Conservation (phyloP, 2,888 invertebrate genomes). For the Scaptomyza polygonia region DNA sequence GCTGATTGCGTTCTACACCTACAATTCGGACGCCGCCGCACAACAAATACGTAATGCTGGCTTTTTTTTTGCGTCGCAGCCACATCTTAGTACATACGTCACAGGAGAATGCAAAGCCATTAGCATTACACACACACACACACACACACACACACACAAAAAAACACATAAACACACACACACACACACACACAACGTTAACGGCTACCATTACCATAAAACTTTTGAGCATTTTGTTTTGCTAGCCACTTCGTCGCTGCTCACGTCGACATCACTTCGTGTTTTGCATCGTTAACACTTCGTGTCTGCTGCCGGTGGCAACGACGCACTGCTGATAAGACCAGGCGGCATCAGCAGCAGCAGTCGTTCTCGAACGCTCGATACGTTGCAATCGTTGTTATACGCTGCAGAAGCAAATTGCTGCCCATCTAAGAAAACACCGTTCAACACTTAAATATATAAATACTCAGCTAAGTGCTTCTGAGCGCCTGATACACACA, state of each 20-base stretch:
- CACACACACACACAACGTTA: slow-evolving; percentile 3
- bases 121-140: slow-evolving; percentile 17
- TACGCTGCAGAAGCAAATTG: slow-evolving; percentile 12
- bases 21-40: slow-evolving; percentile 39
- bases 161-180: background rate
- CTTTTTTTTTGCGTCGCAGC: slow-evolving; percentile 56
- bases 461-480: slow-evolving; percentile 37
- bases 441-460: slow-evolving; percentile 1
- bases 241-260: slow-evolving; percentile 59
- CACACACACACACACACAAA: background rate
- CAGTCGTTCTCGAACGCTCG: slow-evolving; percentile 65
- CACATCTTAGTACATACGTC: slow-evolving; percentile 38
- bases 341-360: slow-evolving; percentile 30
- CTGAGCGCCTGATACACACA: slow-evolving; percentile 69
- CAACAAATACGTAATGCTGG: slow-evolving; percentile 40
- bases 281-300: slow-evolving; percentile 17
- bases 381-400: slow-evolving; percentile 44
- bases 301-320: slow-evolving; percentile 35
- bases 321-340: slow-evolving; percentile 56
- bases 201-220: slow-evolving; percentile 52
- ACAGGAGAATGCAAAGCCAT: slow-evolving; percentile 27
- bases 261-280: slow-evolving; percentile 38
- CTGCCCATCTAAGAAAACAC: background rate
- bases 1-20: slow-evolving; percentile 31
- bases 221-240: slow-evolving; percentile 71